Conservation (phyloP, 2,888 invertebrate genomes). For the Ophonus ardosiacus region DNA sequence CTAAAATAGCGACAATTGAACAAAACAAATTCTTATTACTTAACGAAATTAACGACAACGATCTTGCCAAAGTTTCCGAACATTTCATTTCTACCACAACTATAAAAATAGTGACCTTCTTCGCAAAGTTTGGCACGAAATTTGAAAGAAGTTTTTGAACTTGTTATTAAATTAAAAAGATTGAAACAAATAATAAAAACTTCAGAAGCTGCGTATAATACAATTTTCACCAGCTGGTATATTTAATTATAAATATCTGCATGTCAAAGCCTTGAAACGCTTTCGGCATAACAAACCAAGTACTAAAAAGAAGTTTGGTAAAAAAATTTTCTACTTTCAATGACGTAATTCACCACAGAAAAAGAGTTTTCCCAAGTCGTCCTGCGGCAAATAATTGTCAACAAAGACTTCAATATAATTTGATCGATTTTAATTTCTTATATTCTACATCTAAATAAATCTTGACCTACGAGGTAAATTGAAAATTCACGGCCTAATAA, state of each 20-base stretch:
- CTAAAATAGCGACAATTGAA: conserved; percentile 1
- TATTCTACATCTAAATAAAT: too few relatives aligned
- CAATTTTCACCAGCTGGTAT: neutral
- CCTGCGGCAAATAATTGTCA: neutral
- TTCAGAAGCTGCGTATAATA: neutral
- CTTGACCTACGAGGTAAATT: too few relatives aligned
- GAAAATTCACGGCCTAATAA: too few relatives aligned
- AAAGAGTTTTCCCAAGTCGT: neutral
- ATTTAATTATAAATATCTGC: conserved; percentile 9
- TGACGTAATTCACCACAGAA: neutral
- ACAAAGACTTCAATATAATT: neutral
- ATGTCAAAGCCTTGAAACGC: conserved; percentile 11
- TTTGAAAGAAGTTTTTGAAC: conserved; percentile 4
- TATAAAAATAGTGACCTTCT: neutral
- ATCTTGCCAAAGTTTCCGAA: conserved; percentile 3
- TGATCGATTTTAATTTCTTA: too few relatives aligned
- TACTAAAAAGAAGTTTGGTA: neutral
- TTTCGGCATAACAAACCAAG: neutral
- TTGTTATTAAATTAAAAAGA: neutral
- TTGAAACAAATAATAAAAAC: neutral
- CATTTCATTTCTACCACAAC: neutral
- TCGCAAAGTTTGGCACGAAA: neutral
- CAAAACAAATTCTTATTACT: neutral
- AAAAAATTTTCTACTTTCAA: conserved; percentile 1
- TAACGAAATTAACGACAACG: neutral